Conservation (phyloP, 2,888 invertebrate species). For the Ptychoptera contaminata region DNA sequence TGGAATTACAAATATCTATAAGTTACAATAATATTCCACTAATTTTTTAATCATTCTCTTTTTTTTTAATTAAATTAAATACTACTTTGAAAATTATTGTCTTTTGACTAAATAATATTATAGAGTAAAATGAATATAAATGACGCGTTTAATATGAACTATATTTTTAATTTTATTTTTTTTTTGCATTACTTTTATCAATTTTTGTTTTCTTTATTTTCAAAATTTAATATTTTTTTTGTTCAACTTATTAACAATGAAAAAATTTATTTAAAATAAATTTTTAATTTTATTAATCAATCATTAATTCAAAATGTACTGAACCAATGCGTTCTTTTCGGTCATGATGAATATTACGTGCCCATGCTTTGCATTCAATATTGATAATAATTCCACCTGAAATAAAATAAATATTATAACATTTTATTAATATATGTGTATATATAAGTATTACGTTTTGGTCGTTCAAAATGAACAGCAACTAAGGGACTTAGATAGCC, state of each 20-base stretch:
- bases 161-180: neutral
- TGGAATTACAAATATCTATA: no score
- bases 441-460: constrained; percentile 46
- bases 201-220: neutral
- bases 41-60: no score
- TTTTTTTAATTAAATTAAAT: no score
- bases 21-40: no score
- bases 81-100: no score
- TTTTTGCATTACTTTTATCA: neutral
- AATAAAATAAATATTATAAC: constrained; percentile 9
- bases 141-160: neutral
- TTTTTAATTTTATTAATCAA: constrained; percentile 27
- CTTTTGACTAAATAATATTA: no score
- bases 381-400: constrained; percentile 41
- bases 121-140: no score
- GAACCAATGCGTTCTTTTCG: constrained; percentile 50
- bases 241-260: neutral
- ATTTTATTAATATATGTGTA: neutral
- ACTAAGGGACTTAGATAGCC: constrained; percentile 81
- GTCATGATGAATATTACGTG: constrained; percentile 49
- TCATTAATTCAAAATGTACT: constrained; percentile 57
- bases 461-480: constrained; percentile 69
- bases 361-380: constrained; percentile 57
- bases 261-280: neutral
- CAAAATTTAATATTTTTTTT: constrained; percentile 1